Base-by-base conservation (phyloP, 1,140 invertebrate species). In the Antheraea mylitta region DNA sequence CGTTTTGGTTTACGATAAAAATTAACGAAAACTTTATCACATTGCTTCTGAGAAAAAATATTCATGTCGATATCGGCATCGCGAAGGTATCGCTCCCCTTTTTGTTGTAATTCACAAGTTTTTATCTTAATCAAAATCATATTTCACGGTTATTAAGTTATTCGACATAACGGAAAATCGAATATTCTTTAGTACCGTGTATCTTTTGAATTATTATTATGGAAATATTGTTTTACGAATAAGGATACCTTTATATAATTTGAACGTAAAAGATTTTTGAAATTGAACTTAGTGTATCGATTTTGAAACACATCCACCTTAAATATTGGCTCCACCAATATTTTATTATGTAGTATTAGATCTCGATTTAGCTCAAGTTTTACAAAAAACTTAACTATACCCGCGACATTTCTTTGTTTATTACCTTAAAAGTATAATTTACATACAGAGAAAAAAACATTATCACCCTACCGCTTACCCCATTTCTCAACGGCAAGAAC, bases 51-150 rank as follows among this genome's bases (percentile, higher is more conserved):
- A 30, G 58, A 64, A 60, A 36, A 66, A 18, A 48, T 58, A 66
- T 61, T 42, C 45, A 70, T 68, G 30, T 77, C 68, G 45, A n/a
- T 13, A 13, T 53, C 45, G 45, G 45, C 45, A 53, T 13, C 45
- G 45, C 45, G 4, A 53, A 53, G 45, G 45, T 53, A 53, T 53
- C 45, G 45, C 45, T 53, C 45, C 45, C 45, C 45, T 53, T 13
- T 76, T 64, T 69, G 66, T 60, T 67, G 73, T 73, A 75, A 69
- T 78, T 80, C 76, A 80, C 77, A 76, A 79, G 68, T 69, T 77
- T 42, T 82, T 83, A 85, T 83, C 80, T 69, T 85, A 85, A 85
- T 85, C 80, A 82, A 79, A 84, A 83, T 85, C 78, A 70, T 80
- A 78, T 85, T 83, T 83, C 82, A 83, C 80, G 75, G 83, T 76